Base-by-base conservation (phyloP, 2,888 invertebrate species). In the Stratiomys singularior region DNA sequence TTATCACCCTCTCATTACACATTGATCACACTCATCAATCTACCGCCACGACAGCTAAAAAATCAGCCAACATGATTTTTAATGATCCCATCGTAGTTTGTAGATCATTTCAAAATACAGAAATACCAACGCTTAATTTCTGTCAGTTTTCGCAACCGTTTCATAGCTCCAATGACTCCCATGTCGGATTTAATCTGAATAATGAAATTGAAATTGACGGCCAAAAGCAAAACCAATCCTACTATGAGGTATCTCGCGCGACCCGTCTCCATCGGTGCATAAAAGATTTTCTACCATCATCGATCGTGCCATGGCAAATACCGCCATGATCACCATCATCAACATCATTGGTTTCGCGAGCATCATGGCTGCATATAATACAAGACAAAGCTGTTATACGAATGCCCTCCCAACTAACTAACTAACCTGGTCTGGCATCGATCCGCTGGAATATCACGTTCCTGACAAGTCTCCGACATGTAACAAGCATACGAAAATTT, bases 401-500 rank as follows among this genome's bases (percentile, higher is more conserved):
- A 52, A 11, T 11, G n/a, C 18, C 15, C 28, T 27, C 64, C 18
- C 18, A 37, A 52, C 52, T 52, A 52, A 52, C 52, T 52, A 52
- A 52, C 52, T 13, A 37, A 23, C 44, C 37, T 67, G 25, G 25
- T 44, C 74, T 11, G 56, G 74, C 74, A 74, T 58, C 58, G 74
- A 58, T 74, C 69, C 47, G 69, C 18, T 69, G 46, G 64, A 77
- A 77, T 77, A 77, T 77, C 76, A 77, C 76, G 77, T 74, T 74
- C 74, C 77, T 80, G 81, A 79, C 80, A 79, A 76, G 63, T 79
- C 60, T 78, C 78, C 77, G 78, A 79, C 80, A 80, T 78, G 78
- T 78, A 78, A 80, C 81, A 80, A 80, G 79, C 80, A 78, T 78
- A 76, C 79, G 80, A 81, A 77, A 81, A 81, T 81, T 80, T 81